phyloP scores from a whole-genome alignment of 2,888 invertebrate species.

The Drosophila affinis region DNA sequence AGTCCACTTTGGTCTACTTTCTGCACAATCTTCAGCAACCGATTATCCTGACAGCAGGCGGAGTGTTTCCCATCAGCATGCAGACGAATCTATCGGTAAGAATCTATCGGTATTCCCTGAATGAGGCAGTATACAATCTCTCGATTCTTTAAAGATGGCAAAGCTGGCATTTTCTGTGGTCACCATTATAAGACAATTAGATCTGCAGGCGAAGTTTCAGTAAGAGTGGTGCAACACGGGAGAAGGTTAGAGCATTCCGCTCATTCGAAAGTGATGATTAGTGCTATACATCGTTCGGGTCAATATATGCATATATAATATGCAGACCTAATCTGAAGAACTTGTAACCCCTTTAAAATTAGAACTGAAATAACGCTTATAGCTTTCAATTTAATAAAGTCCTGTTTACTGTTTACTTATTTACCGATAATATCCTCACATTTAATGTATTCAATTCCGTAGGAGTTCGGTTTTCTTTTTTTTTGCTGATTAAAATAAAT shows the following conservation, averaged over 20 bases:
- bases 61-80: constrained; percentile 50
- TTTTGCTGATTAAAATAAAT: neutral
- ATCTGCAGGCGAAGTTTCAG: constrained; percentile 51
- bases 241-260: no score
- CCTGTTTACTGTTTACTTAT: neutral
- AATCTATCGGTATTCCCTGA: neutral
- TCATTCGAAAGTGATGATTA: no score
- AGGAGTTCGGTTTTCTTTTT: neutral
- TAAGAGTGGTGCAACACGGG: neutral
- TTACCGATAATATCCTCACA: neutral
- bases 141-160: constrained; percentile 37
- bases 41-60: constrained; percentile 48
- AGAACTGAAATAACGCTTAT: neutral
- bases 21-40: constrained; percentile 55
- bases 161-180: constrained; percentile 58
- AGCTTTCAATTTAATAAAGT: neutral
- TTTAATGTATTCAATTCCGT: neutral
- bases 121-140: neutral
- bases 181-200: constrained; percentile 51
- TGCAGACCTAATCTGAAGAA: no score
- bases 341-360: neutral
- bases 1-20: constrained; percentile 37
- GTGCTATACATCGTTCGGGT: no score
- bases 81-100: constrained; percentile 54
- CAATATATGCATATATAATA: no score